Conservation (phyloP, 2,888 invertebrate genomes). For the Lucinisca nassula region DNA sequence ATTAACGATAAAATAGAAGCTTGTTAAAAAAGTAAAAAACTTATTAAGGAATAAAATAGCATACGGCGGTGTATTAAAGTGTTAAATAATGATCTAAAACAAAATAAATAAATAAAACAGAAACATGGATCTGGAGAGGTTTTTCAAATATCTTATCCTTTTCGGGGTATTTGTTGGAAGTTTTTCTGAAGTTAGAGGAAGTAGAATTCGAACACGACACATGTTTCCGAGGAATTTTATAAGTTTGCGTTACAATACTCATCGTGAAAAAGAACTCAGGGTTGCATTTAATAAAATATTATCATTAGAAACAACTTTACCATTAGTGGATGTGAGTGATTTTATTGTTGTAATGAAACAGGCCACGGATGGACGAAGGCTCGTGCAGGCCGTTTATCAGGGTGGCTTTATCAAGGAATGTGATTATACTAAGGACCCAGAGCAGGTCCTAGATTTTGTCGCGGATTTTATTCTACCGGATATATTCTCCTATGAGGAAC, state of each 20-base stretch:
- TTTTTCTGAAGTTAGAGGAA: neutral
- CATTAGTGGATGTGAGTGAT: conserved; percentile 51
- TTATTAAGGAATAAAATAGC: neutral
- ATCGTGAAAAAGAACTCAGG: conserved; percentile 72
- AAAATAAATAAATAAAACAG: neutral
- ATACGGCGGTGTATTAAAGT: neutral
- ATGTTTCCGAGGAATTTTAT: conserved; percentile 68
- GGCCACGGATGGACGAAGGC: conserved; percentile 74
- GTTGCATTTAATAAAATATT: conserved; percentile 72
- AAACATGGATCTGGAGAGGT: neutral
- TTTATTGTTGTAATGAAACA: conserved; percentile 71
- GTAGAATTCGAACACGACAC: conserved; percentile 54
- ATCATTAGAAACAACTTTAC: conserved; percentile 71
- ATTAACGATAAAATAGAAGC: too few species aligned
- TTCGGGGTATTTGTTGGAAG: conserved; percentile 6
- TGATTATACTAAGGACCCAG: conserved; percentile 67
- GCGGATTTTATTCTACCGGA: conserved; percentile 59
- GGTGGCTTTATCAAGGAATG: conserved; percentile 77
- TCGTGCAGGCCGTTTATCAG: conserved; percentile 77
- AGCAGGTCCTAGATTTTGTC: conserved; percentile 71
- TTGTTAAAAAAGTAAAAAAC: neutral
- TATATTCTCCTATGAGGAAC: neutral
- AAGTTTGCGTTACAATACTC: conserved; percentile 61
- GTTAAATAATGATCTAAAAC: neutral
- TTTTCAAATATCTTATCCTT: neutral